Conservation (phyloP, 1,140 invertebrate genomes). For the Aphelenchoides avenae region DNA sequence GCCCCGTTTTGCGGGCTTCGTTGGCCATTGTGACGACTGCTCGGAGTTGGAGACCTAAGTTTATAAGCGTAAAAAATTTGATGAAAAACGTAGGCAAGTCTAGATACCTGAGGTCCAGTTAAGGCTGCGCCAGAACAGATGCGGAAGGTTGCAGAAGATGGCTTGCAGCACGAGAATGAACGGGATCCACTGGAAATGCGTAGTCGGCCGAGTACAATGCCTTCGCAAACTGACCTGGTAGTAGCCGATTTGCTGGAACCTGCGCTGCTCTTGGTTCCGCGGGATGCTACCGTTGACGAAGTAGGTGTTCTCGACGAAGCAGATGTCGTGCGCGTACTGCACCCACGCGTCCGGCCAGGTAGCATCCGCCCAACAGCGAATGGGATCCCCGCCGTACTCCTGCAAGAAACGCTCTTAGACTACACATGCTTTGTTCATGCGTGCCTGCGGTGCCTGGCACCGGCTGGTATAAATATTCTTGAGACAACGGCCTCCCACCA, state of each 20-base stretch:
- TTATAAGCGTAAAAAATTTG: too few species aligned
- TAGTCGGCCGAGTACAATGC: not conserved
- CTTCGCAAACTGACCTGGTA: slow-evolving; percentile 16
- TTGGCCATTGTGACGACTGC: slow-evolving; percentile 35
- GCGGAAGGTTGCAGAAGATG: slow-evolving; percentile 24
- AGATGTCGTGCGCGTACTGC: slow-evolving; percentile 35
- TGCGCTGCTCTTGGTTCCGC: not conserved
- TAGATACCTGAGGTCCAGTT: slow-evolving; percentile 18
- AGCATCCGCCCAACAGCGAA: slow-evolving; percentile 27
- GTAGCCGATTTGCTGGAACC: slow-evolving; percentile 19
- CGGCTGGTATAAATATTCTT: not conserved
- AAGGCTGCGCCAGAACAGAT: slow-evolving; percentile 29
- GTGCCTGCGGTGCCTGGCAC: not conserved
- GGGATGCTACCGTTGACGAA: slow-evolving; percentile 5
- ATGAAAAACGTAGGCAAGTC: not conserved
- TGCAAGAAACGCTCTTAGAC: not conserved
- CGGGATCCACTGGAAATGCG: slow-evolving; percentile 36
- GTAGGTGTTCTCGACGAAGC: slow-evolving; percentile 40
- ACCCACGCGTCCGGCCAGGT: slow-evolving; percentile 27
- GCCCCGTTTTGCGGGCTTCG: slow-evolving; percentile 6
- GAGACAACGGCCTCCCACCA: too few species aligned
- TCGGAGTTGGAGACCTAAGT: slow-evolving; percentile 35
- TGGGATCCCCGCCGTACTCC: slow-evolving; percentile 14
- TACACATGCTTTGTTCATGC: not conserved
- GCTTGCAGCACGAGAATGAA: slow-evolving; percentile 37